Evolutionary conservation across 1,140 invertebrate species (phyloP).

Genomic region (Reticulitermes speratus): DNA sequence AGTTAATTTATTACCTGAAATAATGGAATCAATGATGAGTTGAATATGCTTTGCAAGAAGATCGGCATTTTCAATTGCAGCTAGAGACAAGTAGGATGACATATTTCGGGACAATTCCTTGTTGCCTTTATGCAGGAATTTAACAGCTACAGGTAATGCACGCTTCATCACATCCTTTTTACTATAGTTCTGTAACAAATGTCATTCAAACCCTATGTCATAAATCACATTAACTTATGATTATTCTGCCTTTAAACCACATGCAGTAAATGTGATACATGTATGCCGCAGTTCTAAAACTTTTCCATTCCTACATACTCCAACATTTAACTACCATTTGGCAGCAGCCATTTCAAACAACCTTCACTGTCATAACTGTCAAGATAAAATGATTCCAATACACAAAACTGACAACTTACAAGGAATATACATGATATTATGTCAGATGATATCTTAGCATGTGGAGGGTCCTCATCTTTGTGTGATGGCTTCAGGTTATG

Average conservation of each 20-base stretch:
- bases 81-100: conserved; percentile 86
- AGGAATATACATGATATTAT: conserved; percentile 91
- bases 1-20: conserved; percentile 61
- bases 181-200: conserved; percentile 71
- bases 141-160: conserved; percentile 85
- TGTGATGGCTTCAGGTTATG: conserved; percentile 81
- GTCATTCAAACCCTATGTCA: not conserved
- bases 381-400: no score
- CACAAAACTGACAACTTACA: conserved; percentile 55
- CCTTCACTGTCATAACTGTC: no score
- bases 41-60: conserved; percentile 82
- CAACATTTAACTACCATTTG: no score
- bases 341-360: no score
- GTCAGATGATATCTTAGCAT: conserved; percentile 93
- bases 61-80: conserved; percentile 87
- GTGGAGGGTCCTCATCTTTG: conserved; percentile 83
- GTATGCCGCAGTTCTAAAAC: not conserved
- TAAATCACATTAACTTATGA: conserved; percentile 18
- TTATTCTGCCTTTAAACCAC: not conserved
- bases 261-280: not conserved
- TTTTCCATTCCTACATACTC: not conserved
- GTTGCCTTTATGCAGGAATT: conserved; percentile 88
- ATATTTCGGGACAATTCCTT: conserved; percentile 84
- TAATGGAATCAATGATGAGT: conserved; percentile 85
- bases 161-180: conserved; percentile 86